A percentile compares a stretch with the other conserved stretches of the same genome.
phyloP scores from a whole-genome alignment of 2,797 vertebrate genomes.

The Geranospiza caerulescens region DNA sequence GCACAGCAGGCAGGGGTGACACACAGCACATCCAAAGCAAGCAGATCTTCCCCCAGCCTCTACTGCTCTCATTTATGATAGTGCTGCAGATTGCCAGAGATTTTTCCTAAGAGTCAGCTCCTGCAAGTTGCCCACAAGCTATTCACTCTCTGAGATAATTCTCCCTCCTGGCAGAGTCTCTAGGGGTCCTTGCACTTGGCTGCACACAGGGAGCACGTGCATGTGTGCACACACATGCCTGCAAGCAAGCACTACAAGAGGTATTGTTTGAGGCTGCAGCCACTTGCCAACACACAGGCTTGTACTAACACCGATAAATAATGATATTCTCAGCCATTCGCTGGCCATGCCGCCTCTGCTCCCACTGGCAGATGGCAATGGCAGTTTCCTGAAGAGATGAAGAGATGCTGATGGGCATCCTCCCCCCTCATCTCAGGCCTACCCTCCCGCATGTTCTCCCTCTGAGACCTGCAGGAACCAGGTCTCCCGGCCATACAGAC shows the following conservation, averaged over 20 bases:
- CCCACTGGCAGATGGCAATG: conserved; percentile 36
- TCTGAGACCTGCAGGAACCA: background rate
- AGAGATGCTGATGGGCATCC: conserved; percentile 27
- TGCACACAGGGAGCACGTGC: background rate
- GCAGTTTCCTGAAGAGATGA: background rate
- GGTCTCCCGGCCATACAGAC: background rate
- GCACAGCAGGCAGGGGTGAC: background rate
- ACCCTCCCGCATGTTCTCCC: background rate
- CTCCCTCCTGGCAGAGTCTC: background rate
- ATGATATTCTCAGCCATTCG: background rate
- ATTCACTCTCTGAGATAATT: accelerated
- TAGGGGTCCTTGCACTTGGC: background rate
- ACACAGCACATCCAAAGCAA: accelerated
- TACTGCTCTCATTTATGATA: accelerated
- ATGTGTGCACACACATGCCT: background rate
- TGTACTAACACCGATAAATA: background rate
- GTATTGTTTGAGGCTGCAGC: background rate
- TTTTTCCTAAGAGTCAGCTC: background rate
- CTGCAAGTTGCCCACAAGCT: background rate
- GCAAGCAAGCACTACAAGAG: background rate
- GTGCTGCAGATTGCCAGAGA: background rate
- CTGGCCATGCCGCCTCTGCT: conserved; percentile 28
- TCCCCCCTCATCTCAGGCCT: background rate
- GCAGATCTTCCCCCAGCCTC: background rate
- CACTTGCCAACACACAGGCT: background rate